phyloP scores from a whole-genome alignment of 2,888 invertebrate species.

The Zhengitettix transpicula region DNA sequence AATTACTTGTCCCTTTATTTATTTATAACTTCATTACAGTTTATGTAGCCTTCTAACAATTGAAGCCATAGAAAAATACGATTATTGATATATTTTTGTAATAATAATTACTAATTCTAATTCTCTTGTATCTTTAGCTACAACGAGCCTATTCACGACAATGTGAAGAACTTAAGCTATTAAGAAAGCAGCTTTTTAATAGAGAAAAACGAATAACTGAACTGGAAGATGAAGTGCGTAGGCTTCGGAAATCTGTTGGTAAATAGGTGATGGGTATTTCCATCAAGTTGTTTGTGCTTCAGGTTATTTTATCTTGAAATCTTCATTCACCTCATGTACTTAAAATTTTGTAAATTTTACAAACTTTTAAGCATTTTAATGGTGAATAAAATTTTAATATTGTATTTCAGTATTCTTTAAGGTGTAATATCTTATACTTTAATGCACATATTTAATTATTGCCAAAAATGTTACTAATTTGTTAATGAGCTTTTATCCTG shows the following conservation, averaged over 20 bases:
- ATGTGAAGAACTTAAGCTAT: conserved; percentile 58
- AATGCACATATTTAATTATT: too few species aligned
- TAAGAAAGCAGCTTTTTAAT: conserved; percentile 58
- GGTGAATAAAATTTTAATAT: too few species aligned
- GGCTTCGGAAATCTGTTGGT: conserved; percentile 24
- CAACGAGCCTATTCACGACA: conserved; percentile 60
- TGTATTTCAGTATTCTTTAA: too few species aligned
- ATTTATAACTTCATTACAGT: neutral
- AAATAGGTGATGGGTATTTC: neutral
- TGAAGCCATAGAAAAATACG: neutral
- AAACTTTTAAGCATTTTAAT: too few species aligned
- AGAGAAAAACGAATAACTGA: conserved; percentile 68
- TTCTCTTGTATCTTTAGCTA: conserved; percentile 34
- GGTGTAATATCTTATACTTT: too few species aligned
- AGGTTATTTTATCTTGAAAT: too few species aligned
- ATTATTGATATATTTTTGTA: neutral
- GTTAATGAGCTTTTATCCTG: too few species aligned
- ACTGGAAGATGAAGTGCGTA: conserved; percentile 56
- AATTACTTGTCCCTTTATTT: neutral
- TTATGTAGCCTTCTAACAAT: neutral
- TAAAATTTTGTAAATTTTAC: too few species aligned
- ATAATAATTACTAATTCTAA: neutral
- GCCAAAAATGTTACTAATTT: too few species aligned
- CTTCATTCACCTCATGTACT: too few species aligned
- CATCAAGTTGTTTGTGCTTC: too few species aligned